Base-by-base conservation (phyloP, 2,797 vertebrate species). In the Onychomys torridus region DNA sequence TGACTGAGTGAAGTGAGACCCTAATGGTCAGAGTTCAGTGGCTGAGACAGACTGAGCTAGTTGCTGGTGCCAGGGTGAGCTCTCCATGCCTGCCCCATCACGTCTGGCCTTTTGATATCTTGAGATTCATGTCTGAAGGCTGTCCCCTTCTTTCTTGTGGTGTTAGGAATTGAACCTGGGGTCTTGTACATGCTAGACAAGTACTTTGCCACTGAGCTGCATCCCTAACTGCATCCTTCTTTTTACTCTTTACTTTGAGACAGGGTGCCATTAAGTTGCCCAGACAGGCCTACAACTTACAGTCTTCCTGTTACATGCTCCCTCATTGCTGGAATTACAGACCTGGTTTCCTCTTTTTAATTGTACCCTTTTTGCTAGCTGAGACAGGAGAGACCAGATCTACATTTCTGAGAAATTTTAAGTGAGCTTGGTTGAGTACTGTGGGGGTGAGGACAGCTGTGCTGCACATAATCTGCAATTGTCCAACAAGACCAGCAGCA, bases 1-100 rank as follows among this genome's bases (percentile, higher is more conserved):
- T 1, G 9, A 61, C 25, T 29, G 21, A 63, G 32, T 10, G 46
- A 21, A 90, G 8, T 16, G 46, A 13, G 23, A 16, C 23, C 37
- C 0, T 17, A 2, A 52, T 2, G 0, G 32, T 59, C 9, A 3
- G 40, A 16, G 63, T 25, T 63, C 0, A 0, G 8, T 1, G 4
- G 17, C 0, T 4, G 25, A 2, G 6, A 5, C 3, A 1, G 2
- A 5, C 34, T 46, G 25, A 0, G 4, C 9, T 27, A 1, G 6
- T 40, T 4, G 21, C 29, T 16, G 27, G 43, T 16, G 40, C 52
- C 40, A 2, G 21, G 0, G 7, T 12, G 25, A 82, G 21, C 78
- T 12, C 40, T 37, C 34, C 14, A 32, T 1, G 9, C 19, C n/a
- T 13, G 0, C 5, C 65, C 32, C 7, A 32, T 71, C 19, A 9